A percentile compares a stretch with the other conserved stretches of the same genome.
phyloP scores from a whole-genome alignment of 1,140 invertebrate species.

The silkworm (Bombyx mori) region DNA sequence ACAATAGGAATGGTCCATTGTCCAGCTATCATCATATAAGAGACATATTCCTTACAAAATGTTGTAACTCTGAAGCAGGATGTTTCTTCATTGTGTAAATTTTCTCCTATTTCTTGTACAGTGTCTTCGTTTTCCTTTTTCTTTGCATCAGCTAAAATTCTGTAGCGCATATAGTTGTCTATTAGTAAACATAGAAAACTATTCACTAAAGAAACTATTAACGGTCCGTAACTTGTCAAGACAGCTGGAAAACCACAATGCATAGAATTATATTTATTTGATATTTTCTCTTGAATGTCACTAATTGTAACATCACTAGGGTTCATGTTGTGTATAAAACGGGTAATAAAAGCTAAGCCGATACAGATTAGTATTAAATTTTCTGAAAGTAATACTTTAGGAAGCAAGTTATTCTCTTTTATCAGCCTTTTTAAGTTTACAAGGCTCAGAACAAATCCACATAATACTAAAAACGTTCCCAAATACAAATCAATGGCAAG shows the following conservation, averaged over 20 bases:
- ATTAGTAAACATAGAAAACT: constrained; percentile 53
- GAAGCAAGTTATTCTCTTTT: constrained; percentile 22
- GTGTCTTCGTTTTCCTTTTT: constrained; percentile 35
- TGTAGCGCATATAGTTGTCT: constrained; percentile 60
- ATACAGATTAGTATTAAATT: constrained; percentile 51
- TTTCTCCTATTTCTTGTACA: constrained; percentile 27
- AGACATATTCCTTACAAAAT: constrained; percentile 44
- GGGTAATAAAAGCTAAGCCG: constrained; percentile 46
- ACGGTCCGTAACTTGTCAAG: constrained; percentile 50
- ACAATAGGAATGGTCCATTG: constrained; percentile 52
- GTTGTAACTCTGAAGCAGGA: constrained; percentile 17
- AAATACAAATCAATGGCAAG: constrained; percentile 45
- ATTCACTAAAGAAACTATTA: constrained; percentile 55
- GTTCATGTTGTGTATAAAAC: constrained; percentile 32
- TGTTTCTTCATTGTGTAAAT: background rate
- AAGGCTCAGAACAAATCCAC: constrained; percentile 48
- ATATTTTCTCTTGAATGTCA: constrained; percentile 32
- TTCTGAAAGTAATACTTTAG: constrained; percentile 46
- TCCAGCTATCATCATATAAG: constrained; percentile 29
- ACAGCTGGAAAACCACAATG: constrained; percentile 41
- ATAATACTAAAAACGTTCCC: constrained; percentile 45
- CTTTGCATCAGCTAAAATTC: constrained; percentile 36
- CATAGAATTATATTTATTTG: constrained; percentile 10
- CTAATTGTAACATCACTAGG: constrained; percentile 26
- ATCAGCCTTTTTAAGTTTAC: constrained; percentile 45